Base-by-base conservation (phyloP, 2,888 invertebrate species). In the Idaea biselata region DNA sequence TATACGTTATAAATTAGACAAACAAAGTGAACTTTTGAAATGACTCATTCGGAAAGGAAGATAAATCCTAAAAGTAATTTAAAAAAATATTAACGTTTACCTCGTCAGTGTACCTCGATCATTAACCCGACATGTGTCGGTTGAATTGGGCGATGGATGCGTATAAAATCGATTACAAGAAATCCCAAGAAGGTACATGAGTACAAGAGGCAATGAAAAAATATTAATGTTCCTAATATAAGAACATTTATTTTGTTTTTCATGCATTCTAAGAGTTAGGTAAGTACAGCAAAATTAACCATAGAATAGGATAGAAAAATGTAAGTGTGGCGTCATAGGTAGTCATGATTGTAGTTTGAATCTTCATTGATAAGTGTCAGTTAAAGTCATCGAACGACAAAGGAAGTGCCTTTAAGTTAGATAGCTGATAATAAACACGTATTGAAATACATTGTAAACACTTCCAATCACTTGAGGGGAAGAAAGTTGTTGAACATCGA, bases 401-500 rank as follows among this genome's bases (percentile, higher is more conserved):
- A 44, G 44, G 44, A 44, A 44, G 44, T 44, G 44, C 44, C 44
- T 44, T 44, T 44, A 44, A 44, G 44, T 44, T 44, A 14, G 14
- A 44, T 44, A 44, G 44, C 44, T 44, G 44, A 14, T 44, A 14
- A 44, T 44, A 44, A 14, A 44, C 44, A 44, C 44, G 44, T 44
- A 44, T 44, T 44, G 44, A 44, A 44, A 44, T 44, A 11, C 44
- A 44, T 44, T 44, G 44, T 44, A 44, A 44, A 44, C 44, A 44
- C 44, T 44, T 44, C 44, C 11, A 44, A 44, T 14, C 44, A 44
- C 44, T 44, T 8, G 44, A 44, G 44, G 44, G 44, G 14, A 44
- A 44, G 44, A 68, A 68, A 61, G 62, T 61, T 67, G 66, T 66
- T 44, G 14, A 44, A 44, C 44, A 44, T 14, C 44, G 14, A 44